phyloP scores from a whole-genome alignment of 2,888 invertebrate species.

The Drosophila atripex region DNA sequence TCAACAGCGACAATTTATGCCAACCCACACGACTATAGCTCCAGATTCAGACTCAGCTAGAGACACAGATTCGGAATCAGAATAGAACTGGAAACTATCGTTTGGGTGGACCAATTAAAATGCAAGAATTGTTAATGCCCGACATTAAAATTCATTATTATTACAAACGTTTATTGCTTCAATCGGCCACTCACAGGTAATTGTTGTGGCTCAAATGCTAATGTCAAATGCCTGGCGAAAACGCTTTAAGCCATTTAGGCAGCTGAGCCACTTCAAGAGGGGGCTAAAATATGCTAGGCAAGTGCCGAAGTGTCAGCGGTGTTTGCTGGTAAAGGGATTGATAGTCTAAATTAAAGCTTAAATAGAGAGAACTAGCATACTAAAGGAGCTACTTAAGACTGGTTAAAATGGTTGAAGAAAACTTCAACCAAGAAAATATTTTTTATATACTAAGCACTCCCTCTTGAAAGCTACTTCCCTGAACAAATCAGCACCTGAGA shows the following conservation, averaged over 20 bases:
- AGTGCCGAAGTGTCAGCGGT: conserved; percentile 29
- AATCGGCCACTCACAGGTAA: conserved; percentile 58
- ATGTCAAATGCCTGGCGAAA: conserved; percentile 51
- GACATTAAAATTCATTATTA: conserved; percentile 79
- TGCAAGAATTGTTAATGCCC: conserved; percentile 80
- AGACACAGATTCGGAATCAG: conserved; percentile 18
- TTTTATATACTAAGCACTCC: neutral
- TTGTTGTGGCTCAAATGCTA: conserved; percentile 62
- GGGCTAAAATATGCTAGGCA: conserved; percentile 16
- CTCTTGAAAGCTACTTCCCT: conserved; percentile 4
- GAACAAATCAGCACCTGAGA: conserved; percentile 38
- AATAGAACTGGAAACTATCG: conserved; percentile 17
- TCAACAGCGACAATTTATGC: conserved; percentile 79
- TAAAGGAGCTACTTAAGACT: no score
- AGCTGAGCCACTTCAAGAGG: conserved; percentile 35
- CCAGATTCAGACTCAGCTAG: conserved; percentile 8
- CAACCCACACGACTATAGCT: conserved; percentile 61
- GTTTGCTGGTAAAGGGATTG: neutral
- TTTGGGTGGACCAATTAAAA: conserved; percentile 73
- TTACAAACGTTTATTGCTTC: conserved; percentile 75
- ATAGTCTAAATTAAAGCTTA: neutral
- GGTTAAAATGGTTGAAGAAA: no score
- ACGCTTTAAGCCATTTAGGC: conserved; percentile 64
- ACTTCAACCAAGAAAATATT: no score
- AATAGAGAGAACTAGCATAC: neutral